Percentiles rank a stretch among this genome's conserved stretches.
phyloP scores from a whole-genome alignment of 1,140 invertebrate genomes.

The Callitettix versicolor region DNA sequence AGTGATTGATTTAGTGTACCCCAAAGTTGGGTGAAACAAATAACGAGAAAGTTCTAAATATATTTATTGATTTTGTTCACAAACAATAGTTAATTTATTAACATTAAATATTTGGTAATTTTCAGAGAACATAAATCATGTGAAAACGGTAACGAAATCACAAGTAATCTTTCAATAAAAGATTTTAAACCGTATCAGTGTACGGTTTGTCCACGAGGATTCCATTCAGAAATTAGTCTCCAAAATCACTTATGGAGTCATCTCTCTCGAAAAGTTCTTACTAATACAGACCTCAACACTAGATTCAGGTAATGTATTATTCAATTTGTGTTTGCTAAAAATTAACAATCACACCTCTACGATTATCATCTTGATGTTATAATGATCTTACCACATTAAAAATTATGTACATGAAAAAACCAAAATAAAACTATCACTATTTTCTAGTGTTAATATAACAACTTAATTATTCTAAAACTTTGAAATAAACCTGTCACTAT shows the following conservation, averaged over 20 bases:
- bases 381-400: no score
- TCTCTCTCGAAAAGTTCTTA: conserved; percentile 28
- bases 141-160: conserved; percentile 7
- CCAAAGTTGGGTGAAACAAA: no score
- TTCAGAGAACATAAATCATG: conserved; percentile 22
- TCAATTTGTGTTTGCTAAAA: no score
- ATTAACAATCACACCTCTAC: no score
- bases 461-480: no score
- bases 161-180: conserved; percentile 8
- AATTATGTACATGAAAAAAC: conserved; percentile 28
- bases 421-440: no score
- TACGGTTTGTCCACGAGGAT: conserved; percentile 38
- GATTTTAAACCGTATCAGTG: conserved; percentile 39
- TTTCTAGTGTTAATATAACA: no score
- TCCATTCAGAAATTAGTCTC: conserved; percentile 39
- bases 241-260: conserved; percentile 47
- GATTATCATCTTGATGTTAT: conserved; percentile 28
- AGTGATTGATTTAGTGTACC: no score
- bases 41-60: no score
- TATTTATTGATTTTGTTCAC: no score
- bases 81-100: no score
- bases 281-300: conserved; percentile 17
- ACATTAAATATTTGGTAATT: conserved; percentile 15
- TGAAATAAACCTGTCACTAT: no score
- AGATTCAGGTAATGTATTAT: conserved; percentile 21